A percentile compares a stretch with the other conserved stretches of the same genome.
Evolutionary conservation across 30 jellyfish, hydroid and myxozoan species (phyloP).

Genomic region (Hydractinia echinata): DNA sequence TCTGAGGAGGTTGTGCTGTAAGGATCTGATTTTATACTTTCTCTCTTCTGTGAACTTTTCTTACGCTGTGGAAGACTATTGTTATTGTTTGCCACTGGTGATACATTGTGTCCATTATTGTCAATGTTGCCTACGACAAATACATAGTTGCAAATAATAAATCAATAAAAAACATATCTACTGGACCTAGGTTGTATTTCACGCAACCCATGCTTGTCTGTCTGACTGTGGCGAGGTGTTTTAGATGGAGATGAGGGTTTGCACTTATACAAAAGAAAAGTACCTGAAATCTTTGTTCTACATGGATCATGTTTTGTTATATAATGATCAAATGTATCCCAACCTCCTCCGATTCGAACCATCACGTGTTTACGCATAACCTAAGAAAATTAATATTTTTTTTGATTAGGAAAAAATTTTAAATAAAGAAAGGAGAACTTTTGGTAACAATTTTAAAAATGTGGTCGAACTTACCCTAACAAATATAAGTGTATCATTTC

Average conservation of each 20-base stretch:
- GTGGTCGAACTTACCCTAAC: conserved; percentile 71
- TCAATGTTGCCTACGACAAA: conserved; percentile 12
- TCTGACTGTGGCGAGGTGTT: too few relatives aligned
- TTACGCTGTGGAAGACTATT: neutral
- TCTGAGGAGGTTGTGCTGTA: conserved; percentile 31
- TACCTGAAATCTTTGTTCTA: conserved; percentile 32
- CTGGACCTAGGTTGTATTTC: too few relatives aligned
- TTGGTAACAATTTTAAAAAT: too few relatives aligned
- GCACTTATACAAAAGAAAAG: neutral
- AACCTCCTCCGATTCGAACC: conserved; percentile 99
- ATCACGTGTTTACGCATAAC: conserved; percentile 95
- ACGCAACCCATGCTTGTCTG: too few relatives aligned
- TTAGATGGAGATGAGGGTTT: too few relatives aligned
- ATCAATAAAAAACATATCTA: too few relatives aligned
- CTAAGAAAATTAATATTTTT: neutral
- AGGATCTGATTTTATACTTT: neutral
- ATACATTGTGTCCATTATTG: neutral
- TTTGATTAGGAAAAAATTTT: neutral
- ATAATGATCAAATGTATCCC: conserved; percentile 94
- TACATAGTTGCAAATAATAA: too few relatives aligned
- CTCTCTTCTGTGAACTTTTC: neutral
- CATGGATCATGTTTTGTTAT: conserved; percentile 89
- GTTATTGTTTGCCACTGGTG: neutral
- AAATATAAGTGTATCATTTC: conserved; percentile 57
- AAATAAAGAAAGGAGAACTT: too few relatives aligned